Percentiles rank a stretch among this genome's conserved stretches.
phyloP scores from a whole-genome alignment of 1,140 invertebrate species.

The Helicoverpa zea region DNA sequence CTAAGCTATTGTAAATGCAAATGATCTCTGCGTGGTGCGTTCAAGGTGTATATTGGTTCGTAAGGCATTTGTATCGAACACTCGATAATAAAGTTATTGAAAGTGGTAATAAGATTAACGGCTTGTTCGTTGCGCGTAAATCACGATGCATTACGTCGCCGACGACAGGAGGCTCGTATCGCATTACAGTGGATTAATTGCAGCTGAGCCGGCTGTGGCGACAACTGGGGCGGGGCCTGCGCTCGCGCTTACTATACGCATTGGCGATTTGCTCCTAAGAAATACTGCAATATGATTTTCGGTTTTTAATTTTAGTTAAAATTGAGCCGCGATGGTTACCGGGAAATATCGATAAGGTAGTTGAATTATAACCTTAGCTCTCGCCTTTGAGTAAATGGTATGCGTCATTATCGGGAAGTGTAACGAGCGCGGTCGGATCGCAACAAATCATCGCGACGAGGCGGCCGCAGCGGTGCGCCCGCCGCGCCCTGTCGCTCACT shows the following conservation, averaged over 20 bases:
- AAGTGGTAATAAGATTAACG: slow-evolving; percentile 85
- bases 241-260: slow-evolving; percentile 50
- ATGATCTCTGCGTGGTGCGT: slow-evolving; percentile 60
- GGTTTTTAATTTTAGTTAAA: slow-evolving; percentile 66
- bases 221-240: slow-evolving; percentile 65
- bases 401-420: slow-evolving; percentile 77
- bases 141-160: slow-evolving; percentile 82
- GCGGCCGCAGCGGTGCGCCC: slow-evolving; percentile 45
- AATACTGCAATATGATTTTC: slow-evolving; percentile 45
- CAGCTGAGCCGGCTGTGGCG: slow-evolving; percentile 64
- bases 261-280: not conserved
- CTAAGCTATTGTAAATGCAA: slow-evolving; percentile 58
- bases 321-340: slow-evolving; percentile 62
- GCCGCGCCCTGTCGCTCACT: slow-evolving; percentile 72
- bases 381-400: slow-evolving; percentile 75
- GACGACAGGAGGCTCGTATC: slow-evolving; percentile 79
- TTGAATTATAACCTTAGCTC: slow-evolving; percentile 69
- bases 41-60: slow-evolving; percentile 72
- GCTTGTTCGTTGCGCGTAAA: slow-evolving; percentile 78
- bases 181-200: slow-evolving; percentile 83
- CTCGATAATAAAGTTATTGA: slow-evolving; percentile 84
- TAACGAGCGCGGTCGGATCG: slow-evolving; percentile 70
- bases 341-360: slow-evolving; percentile 69
- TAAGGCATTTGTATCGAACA: slow-evolving; percentile 56
- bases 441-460: slow-evolving; percentile 73